These are phyloP conservation scores for Acipenser ruthenus DNA, from an alignment of 2,797 vertebrate species.

Conservation along the genomic window DNA sequence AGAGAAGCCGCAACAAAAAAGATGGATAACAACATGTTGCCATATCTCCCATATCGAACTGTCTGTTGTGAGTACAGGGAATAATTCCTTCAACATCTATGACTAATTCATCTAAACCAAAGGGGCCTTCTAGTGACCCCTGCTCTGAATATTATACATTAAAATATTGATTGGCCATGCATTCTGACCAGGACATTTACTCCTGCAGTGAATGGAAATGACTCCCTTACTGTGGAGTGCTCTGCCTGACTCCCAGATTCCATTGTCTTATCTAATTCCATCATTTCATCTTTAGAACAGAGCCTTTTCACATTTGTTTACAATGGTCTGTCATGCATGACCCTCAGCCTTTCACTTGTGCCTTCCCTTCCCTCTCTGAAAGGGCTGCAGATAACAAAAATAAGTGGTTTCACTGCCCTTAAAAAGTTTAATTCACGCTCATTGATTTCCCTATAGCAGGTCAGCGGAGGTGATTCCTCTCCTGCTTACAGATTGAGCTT, in stretches of 20 bases:
- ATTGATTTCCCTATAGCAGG: constrained; percentile 6
- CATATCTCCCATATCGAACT: constrained; percentile 4
- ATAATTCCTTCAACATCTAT: constrained; percentile 24
- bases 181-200: constrained; percentile 24
- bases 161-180: constrained; percentile 26
- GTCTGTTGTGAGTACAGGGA: constrained; percentile 9
- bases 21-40: background rate
- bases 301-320: constrained; percentile 44
- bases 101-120: constrained; percentile 26
- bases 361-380: constrained; percentile 23
- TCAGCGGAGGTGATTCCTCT: constrained; percentile 6
- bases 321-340: constrained; percentile 52
- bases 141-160: constrained; percentile 24
- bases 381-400: constrained; percentile 24
- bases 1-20: no score
- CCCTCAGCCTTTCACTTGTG: constrained; percentile 49
- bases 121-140: constrained; percentile 13
- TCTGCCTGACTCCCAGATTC: constrained; percentile 27
- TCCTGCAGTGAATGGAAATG: constrained; percentile 30
- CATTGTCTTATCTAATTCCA: constrained; percentile 58
- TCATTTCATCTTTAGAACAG: constrained; percentile 51
- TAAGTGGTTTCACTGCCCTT: constrained; percentile 33
- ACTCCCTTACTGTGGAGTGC: constrained; percentile 3
- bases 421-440: constrained; percentile 26
- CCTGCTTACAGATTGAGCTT: no score